Percentiles rank a stretch among this genome's conserved stretches.
Conservation (phyloP, 1,140 invertebrate species). For the Coenobita brevimanus region DNA sequence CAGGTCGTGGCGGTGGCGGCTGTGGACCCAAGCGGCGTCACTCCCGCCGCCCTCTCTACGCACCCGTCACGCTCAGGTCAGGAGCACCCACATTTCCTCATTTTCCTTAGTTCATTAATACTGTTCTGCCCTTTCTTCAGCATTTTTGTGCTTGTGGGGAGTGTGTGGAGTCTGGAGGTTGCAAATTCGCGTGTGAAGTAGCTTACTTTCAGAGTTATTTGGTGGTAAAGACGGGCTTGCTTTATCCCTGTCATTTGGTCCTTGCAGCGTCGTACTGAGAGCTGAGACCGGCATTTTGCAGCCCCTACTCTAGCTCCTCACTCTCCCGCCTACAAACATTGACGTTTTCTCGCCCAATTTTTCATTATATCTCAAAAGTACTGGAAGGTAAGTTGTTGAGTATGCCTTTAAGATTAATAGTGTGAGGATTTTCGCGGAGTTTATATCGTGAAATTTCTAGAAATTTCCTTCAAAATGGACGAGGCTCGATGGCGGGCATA, state of each 20-base stretch:
- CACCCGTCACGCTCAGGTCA: neutral
- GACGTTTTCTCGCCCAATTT: neutral
- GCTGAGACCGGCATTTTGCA: conserved; percentile 59
- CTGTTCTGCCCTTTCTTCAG: neutral
- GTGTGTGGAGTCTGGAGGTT: neutral
- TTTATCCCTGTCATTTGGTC: conserved; percentile 53
- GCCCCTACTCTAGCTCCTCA: neutral
- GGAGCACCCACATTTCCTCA: neutral
- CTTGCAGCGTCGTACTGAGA: conserved; percentile 56
- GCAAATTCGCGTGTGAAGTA: neutral
- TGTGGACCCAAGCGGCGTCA: neutral
- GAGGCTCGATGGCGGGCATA: too few relatives aligned
- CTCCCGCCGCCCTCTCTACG: neutral
- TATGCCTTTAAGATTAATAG: too few relatives aligned
- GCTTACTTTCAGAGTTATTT: conserved; percentile 41
- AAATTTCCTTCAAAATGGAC: too few relatives aligned
- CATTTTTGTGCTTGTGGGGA: conserved; percentile 3
- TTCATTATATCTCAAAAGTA: neutral
- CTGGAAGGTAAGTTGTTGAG: too few relatives aligned
- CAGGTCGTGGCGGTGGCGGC: neutral
- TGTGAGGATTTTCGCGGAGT: too few relatives aligned
- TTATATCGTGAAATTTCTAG: too few relatives aligned
- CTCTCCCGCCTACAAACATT: neutral
- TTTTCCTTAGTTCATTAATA: neutral
- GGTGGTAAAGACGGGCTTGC: neutral